Base-by-base conservation (phyloP, 2,797 vertebrate species). In the Gouania willdenowi region DNA sequence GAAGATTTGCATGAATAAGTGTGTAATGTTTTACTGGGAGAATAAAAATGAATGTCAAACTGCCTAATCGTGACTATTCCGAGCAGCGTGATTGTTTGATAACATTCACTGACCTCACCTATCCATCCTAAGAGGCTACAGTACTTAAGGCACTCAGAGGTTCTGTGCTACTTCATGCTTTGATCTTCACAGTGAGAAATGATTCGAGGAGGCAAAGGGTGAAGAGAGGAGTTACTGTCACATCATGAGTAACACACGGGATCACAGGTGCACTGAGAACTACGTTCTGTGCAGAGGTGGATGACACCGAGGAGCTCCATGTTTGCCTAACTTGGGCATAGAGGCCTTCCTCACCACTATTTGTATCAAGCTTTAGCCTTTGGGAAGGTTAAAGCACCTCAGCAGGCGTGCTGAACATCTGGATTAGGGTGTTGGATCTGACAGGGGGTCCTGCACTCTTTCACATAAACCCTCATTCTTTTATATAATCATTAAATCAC, bases 261-360 rank as follows among this genome's bases (percentile, higher is more conserved):
- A 71, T 60, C 46, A 51, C 41, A 64, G 23, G 21, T 30, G 22
- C 23, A 38, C 22, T 36, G 39, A 47, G 24, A 12, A 31, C 10
- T 8, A 17, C 23, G 31, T 31, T 54, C 36, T 25, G 8, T 16
- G 35, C 37, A 52, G 57, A 74, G 51, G 57, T 74, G 53, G 39
- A 59, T 59, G 47, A 52, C 41, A 43, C 44, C 47, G 23, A 33
- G 52, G 45, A 52, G 55, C 44, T 54, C 51, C 63, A 46, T 56
- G 29, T 37, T 41, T 32, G 44, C 82, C 81, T 81, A 79, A 84
- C 75, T 80, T 82, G 75, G 77, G 75, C 66, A 70, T 58, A 39
- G 35, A 76, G 56, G 37, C 26, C 50, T 21, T 36, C 35, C 51
- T 23, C 9, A 18, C 11, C 15, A 25, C 14, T 47, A 48, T 30